Percentiles rank a stretch among this genome's conserved stretches.
Conservation (phyloP, 2,113 vertebrate species). For the Oncorhynchus mykiss region DNA sequence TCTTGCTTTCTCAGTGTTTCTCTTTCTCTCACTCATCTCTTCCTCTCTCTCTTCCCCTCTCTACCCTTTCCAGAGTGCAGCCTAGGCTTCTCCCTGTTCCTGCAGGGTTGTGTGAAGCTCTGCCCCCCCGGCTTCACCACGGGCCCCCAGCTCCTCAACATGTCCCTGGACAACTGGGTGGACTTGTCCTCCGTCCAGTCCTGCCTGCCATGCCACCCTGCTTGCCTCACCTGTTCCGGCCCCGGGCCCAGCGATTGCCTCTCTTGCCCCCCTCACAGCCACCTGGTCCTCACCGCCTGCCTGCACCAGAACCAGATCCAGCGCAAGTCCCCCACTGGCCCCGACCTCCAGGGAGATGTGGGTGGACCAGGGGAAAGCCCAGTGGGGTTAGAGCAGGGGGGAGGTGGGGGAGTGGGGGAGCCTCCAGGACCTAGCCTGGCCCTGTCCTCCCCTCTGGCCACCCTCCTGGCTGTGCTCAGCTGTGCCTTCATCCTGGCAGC, state of each 20-base stretch:
- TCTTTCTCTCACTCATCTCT: background rate
- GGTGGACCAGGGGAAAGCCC: conserved; percentile 20
- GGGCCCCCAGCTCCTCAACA: conserved; percentile 75
- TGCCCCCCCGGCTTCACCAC: conserved; percentile 86
- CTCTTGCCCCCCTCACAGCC: conserved; percentile 86
- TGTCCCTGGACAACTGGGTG: conserved; percentile 84
- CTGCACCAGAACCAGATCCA: conserved; percentile 91
- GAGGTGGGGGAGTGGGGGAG: conserved; percentile 9
- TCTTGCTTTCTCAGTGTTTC: background rate
- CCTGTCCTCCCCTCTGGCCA: conserved; percentile 72
- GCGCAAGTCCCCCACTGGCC: conserved; percentile 77
- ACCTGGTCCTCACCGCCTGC: conserved; percentile 82
- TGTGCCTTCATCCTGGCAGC: conserved; percentile 86
- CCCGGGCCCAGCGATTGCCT: conserved; percentile 81
- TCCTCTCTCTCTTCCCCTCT: conserved; percentile 4
- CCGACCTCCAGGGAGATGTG: conserved; percentile 23
- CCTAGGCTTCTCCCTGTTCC: conserved; percentile 89
- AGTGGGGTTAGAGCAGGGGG: background rate
- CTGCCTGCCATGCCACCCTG: conserved; percentile 85
- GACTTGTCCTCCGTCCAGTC: conserved; percentile 84
- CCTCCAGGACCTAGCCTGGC: conserved; percentile 28
- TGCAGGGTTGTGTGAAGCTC: conserved; percentile 89
- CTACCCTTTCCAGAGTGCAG: conserved; percentile 80
- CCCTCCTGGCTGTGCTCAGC: conserved; percentile 83
- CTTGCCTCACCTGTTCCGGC: conserved; percentile 86